Base-by-base conservation (phyloP, 1,140 invertebrate genomes). In the Heliconius hewitsoni region DNA sequence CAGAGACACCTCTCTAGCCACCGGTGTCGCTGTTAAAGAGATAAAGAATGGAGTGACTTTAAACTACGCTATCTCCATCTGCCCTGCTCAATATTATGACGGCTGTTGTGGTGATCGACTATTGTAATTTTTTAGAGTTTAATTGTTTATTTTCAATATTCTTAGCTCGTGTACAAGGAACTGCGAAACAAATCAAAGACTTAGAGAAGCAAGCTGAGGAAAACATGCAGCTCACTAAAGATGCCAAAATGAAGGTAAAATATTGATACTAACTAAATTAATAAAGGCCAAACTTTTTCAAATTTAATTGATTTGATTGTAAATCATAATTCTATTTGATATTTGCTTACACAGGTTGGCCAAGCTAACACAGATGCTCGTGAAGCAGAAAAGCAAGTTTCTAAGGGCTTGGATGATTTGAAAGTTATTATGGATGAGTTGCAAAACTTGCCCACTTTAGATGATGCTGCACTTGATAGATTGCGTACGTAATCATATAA, bases 301-400 rank as follows among this genome's bases (percentile, higher is more conserved):
- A 3, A n/a, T 57, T 23, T 57, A n/a, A 57, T 57, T 57, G 3
- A 57, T 57, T 57, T 23, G 11, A 57, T 57, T 23, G 2, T 57
- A n/a, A 57, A 57, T 57, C 1, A 55, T 55, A 46, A 37, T 13
- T 11, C 3, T 1, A 46, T 52, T 16, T 52, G 23, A 2, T 57
- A 23, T 27, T 73, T 73, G 34, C 18, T 71, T 30, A 95, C 96
- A 83, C 95, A 98, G 96, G 98, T 99, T 19, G 98, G 98, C 52
- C 96, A 98, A 95, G 98, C 98, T 2, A 98, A 98, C 89, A 97
- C 96, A 23, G 97, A 97, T 80, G 97, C 98, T 0, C 94, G 95
- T 71, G 96, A 97, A 83, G 97, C 98, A 0, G 96, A 96, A 55
- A 96, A 97, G 79, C 97, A 97, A 95, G 98, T 99, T 0, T 94